Evolutionary conservation across 2,113 vertebrate species (phyloP).

Genomic region (Sinocyclocheilus anshuiensis): DNA sequence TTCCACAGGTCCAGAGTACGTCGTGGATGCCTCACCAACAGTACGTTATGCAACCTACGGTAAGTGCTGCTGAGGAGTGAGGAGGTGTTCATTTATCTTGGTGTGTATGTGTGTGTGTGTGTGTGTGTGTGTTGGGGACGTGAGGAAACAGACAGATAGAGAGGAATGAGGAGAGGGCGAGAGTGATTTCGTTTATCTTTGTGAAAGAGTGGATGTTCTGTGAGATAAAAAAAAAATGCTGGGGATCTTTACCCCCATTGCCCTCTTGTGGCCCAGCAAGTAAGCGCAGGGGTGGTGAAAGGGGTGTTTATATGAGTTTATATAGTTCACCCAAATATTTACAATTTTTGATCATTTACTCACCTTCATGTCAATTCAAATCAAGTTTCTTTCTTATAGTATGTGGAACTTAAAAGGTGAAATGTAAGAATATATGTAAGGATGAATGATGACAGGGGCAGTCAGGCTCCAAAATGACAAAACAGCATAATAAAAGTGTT

Average conservation of each 20-base stretch:
- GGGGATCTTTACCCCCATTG: neutral
- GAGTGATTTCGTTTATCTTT: slow-evolving; percentile 29
- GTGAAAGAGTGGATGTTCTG: neutral
- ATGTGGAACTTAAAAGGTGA: too few relatives aligned
- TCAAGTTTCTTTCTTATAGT: too few relatives aligned
- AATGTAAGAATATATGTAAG: too few relatives aligned
- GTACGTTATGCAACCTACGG: slow-evolving; percentile 99
- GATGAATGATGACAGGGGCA: too few relatives aligned
- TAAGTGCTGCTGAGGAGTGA: slow-evolving; percentile 80
- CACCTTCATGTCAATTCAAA: too few relatives aligned
- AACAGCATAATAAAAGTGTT: too few relatives aligned
- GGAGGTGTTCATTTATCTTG: slow-evolving; percentile 35
- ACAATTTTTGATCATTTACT: neutral
- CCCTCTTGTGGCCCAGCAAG: slow-evolving; percentile 46
- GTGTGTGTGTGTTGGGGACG: neutral
- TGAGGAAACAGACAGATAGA: slow-evolving; percentile 19
- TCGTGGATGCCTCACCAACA: slow-evolving; percentile 99
- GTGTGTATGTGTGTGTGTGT: neutral
- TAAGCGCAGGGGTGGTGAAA: neutral
- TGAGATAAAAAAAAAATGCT: neutral
- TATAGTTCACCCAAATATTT: neutral
- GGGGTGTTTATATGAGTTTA: neutral
- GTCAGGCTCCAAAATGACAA: too few relatives aligned
- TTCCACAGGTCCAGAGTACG: slow-evolving; percentile 94
- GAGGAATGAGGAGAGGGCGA: slow-evolving; percentile 22